Base-by-base conservation (phyloP, 64 coral and sea anemone genomes). In the Actinia tenebrosa region DNA sequence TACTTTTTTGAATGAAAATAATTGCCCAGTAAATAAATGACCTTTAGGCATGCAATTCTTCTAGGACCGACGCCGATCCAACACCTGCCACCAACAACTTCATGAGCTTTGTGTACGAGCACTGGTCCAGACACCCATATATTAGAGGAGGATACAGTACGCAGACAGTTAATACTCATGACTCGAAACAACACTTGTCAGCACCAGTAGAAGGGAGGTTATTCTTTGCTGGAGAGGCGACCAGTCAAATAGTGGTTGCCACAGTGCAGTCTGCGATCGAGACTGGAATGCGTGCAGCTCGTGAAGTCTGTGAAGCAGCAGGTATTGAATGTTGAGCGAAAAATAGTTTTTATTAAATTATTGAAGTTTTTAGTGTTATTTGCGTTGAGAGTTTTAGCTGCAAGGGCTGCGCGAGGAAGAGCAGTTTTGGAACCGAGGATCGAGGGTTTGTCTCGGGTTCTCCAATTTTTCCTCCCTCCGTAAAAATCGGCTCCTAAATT, bases 51-150 rank as follows among this genome's bases (percentile, higher is more conserved):
- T 50, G 47, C 3, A 50, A 50, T 25, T 23, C 3, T 26, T 10
- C 9, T 69, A 95, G 87, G 3, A 84, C 88, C 18, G 26, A 84
- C 4, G 44, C 50, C 19, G 66, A 89, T 52, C 91, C 79, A 42
- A 83, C 53, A 17, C 88, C 91, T 22, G 94, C 94, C 0, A 79
- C 94, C 3, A 19, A 78, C 43, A 82, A 47, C n/a, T 83, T 90
- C 6, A 84, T 92, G 26, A 87, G 86, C 47, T 96, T 66, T 30
- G 91, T 92, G 1, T 96, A 96, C 37, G 89, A 92, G 44, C 94
- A 96, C 45, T 96, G 94, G 94, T 92, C 85, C 52, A 89, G 86
- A n/a, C 90, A 96, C 54, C 94, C 91, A 7, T 96, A 87, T 52
- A 80, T 96, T 60, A 91, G 94, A 14, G 94, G 91, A 60, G 94